phyloP scores from a whole-genome alignment of 2,113 vertebrate genomes.

The Pungitius pungitius region DNA sequence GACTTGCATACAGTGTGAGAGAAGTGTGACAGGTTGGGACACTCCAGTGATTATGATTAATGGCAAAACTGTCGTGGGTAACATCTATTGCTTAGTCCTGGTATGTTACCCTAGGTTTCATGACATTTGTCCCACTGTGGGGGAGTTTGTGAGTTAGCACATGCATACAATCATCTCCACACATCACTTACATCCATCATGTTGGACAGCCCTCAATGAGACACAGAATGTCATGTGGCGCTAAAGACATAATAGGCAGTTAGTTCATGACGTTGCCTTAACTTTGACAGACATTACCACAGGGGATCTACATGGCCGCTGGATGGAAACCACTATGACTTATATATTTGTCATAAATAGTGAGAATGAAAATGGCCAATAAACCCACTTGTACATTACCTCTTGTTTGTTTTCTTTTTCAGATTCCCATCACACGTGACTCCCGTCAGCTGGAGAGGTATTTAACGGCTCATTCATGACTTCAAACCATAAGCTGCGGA shows the following conservation, averaged over 20 bases:
- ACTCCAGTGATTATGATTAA: slow-evolving; percentile 68
- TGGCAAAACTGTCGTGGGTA: slow-evolving; percentile 50
- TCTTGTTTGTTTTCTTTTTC: background rate
- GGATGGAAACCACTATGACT: slow-evolving; percentile 17
- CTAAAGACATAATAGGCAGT: slow-evolving; percentile 25
- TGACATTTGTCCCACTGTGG: slow-evolving; percentile 31
- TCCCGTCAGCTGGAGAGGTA: slow-evolving; percentile 21
- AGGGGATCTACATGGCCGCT: background rate
- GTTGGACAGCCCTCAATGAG: slow-evolving; percentile 6
- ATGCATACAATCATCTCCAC: slow-evolving; percentile 15
- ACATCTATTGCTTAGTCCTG: slow-evolving; percentile 43
- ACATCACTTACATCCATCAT: slow-evolving; percentile 31
- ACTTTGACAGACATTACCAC: slow-evolving; percentile 8
- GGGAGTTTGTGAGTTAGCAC: slow-evolving; percentile 24
- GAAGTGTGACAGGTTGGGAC: slow-evolving; percentile 46
- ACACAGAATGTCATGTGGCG: slow-evolving; percentile 18
- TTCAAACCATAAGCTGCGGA: slow-evolving; percentile 35
- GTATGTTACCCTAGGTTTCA: slow-evolving; percentile 32
- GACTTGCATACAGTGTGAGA: background rate
- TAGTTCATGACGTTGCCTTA: slow-evolving; percentile 3
- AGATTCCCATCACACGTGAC: slow-evolving; percentile 4
- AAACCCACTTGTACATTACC: slow-evolving; percentile 16
- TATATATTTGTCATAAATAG: slow-evolving; percentile 17
- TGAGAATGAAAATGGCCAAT: background rate
- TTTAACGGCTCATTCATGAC: slow-evolving; percentile 36